A percentile compares a stretch with the other conserved stretches of the same genome.
phyloP scores from a whole-genome alignment of 1,140 invertebrate genomes.

The Papilio helenus region DNA sequence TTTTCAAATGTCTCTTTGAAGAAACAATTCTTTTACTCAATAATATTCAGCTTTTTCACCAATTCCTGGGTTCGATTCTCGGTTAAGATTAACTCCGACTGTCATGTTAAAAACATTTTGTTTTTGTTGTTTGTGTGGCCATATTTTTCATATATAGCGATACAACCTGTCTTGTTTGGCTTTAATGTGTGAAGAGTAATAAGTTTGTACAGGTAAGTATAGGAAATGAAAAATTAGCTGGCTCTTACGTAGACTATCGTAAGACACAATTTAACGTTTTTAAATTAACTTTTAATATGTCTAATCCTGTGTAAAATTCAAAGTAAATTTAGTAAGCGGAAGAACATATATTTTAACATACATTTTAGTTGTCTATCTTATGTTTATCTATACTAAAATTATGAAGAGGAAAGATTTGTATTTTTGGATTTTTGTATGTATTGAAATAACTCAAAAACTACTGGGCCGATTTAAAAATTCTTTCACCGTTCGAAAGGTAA shows the following conservation, averaged over 20 bases:
- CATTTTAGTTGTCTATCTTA: too few species aligned
- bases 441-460: too few species aligned
- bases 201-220: neutral
- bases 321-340: too few species aligned
- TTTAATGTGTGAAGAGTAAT: neutral
- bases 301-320: too few species aligned
- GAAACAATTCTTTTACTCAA: neutral
- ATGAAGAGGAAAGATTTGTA: too few species aligned
- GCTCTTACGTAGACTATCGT: neutral
- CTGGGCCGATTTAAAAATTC: too few species aligned
- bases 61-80: conserved; percentile 4
- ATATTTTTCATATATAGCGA: neutral
- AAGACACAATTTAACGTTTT: too few species aligned
- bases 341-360: too few species aligned
- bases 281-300: too few species aligned
- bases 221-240: neutral
- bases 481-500: too few species aligned
- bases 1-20: neutral
- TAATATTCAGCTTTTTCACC: neutral
- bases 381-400: too few species aligned
- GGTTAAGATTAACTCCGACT: neutral
- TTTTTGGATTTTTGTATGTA: too few species aligned
- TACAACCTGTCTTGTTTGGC: neutral
- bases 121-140: neutral
- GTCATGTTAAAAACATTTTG: neutral